Conservation (phyloP, 2,113 vertebrate species). For the Pao palembangensis region DNA sequence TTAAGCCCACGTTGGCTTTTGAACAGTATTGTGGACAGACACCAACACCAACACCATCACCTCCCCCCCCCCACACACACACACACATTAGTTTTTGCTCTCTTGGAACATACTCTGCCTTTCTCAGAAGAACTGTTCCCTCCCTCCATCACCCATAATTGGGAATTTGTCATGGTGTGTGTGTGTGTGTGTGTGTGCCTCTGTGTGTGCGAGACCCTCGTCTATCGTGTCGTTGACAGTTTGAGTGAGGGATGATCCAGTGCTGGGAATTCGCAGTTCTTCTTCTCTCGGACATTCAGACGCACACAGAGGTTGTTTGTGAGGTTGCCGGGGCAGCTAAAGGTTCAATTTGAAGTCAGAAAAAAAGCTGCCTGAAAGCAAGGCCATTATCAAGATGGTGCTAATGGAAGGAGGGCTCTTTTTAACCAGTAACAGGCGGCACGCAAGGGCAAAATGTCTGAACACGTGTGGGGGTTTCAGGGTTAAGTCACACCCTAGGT, state of each 20-base stretch:
- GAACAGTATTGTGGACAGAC: slow-evolving; percentile 33
- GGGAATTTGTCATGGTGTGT: slow-evolving; percentile 58
- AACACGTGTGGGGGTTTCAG: slow-evolving; percentile 14
- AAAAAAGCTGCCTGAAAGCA: slow-evolving; percentile 15
- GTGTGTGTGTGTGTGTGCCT: slow-evolving; percentile 30
- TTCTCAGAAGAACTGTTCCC: slow-evolving; percentile 26
- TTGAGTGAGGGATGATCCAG: slow-evolving; percentile 2
- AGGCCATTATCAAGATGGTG: slow-evolving; percentile 28
- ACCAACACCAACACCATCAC: slow-evolving; percentile 19
- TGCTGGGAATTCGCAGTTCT: slow-evolving; percentile 42
- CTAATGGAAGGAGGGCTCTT: slow-evolving; percentile 38
- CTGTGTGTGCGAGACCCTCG: slow-evolving; percentile 36
- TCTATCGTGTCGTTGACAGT: slow-evolving; percentile 61
- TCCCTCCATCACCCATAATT: slow-evolving; percentile 36
- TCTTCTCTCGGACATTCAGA: background rate
- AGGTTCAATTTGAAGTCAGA: slow-evolving; percentile 45
- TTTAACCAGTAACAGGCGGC: slow-evolving; percentile 39
- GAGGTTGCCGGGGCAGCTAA: slow-evolving; percentile 35
- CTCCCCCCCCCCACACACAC: background rate
- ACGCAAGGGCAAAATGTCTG: slow-evolving; percentile 17
- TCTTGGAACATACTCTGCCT: slow-evolving; percentile 20
- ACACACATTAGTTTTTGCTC: slow-evolving; percentile 5
- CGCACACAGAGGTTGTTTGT: slow-evolving; percentile 19
- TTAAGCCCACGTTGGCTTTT: slow-evolving; percentile 43
- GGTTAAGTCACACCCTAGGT: slow-evolving; percentile 10